Evolutionary conservation across 2,113 vertebrate species (phyloP).

Genomic region (Anas platyrhynchos): DNA sequence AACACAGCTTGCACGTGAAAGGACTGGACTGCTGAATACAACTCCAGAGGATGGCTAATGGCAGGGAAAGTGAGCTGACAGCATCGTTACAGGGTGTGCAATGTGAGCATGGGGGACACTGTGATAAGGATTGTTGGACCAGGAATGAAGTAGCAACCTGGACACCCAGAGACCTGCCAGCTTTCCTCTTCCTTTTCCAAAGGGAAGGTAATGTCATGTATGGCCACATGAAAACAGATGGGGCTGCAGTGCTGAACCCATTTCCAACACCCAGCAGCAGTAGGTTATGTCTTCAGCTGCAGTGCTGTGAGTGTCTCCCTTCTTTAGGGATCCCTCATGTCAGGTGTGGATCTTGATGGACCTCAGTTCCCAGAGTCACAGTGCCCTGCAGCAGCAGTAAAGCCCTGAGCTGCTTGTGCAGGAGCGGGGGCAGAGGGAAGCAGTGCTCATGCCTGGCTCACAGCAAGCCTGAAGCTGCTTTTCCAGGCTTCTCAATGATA

Average conservation of each 20-base stretch:
- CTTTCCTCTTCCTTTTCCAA: background rate
- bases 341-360: background rate
- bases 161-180: background rate
- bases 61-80: background rate
- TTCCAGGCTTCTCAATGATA: background rate
- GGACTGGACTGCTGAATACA: background rate
- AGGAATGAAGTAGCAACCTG: background rate
- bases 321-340: background rate
- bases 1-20: background rate
- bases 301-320: background rate
- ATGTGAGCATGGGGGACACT: accelerated
- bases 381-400: background rate
- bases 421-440: background rate
- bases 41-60: background rate
- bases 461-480: background rate
- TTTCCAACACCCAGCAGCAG: background rate
- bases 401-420: background rate
- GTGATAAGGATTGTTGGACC: background rate
- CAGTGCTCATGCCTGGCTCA: background rate
- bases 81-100: accelerated
- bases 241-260: accelerated
- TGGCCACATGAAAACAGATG: background rate
- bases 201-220: background rate
- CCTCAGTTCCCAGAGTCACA: background rate
- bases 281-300: background rate